Evolutionary conservation across 2,888 invertebrate genomes (phyloP).

Genomic region (Diloba caeruleocephala): DNA sequence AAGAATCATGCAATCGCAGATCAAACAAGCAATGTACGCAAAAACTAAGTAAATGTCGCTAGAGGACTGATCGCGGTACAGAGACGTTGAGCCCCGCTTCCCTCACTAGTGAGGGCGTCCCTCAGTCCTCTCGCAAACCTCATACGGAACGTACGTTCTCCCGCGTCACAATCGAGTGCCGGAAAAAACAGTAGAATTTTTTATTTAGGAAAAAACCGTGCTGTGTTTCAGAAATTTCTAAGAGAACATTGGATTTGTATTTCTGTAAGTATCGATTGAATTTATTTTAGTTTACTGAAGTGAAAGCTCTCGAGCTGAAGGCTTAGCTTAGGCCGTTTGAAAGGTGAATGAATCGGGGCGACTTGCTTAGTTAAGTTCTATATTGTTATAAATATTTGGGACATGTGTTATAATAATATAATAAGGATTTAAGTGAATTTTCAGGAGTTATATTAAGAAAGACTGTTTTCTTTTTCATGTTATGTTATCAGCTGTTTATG

Average conservation of each 20-base stretch:
- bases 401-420: conserved; percentile 35
- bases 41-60: conserved; percentile 68
- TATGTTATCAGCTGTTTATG: conserved; percentile 4
- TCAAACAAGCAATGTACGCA: conserved; percentile 65
- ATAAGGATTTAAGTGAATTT: conserved; percentile 1
- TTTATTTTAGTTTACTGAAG: conserved; percentile 50
- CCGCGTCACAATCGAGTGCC: conserved; percentile 66
- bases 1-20: no score
- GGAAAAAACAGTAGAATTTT: conserved; percentile 69
- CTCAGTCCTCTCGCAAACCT: conserved; percentile 79
- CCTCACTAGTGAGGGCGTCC: conserved; percentile 71
- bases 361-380: conserved; percentile 51
- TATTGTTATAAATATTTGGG: conserved; percentile 52
- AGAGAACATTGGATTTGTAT: conserved; percentile 76
- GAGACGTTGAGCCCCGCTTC: conserved; percentile 76
- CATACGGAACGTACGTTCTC: conserved; percentile 62
- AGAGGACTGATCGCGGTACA: conserved; percentile 56
- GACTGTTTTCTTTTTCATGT: neutral
- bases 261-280: conserved; percentile 72
- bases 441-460: neutral
- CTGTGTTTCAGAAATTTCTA: conserved; percentile 73
- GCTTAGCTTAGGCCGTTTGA: conserved; percentile 57
- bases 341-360: conserved; percentile 70
- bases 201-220: conserved; percentile 78
- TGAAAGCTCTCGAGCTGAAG: conserved; percentile 69